These are phyloP conservation scores for Antechinus stuartii DNA, from an alignment of 2,113 vertebrate species.

Conservation along the genomic window DNA sequence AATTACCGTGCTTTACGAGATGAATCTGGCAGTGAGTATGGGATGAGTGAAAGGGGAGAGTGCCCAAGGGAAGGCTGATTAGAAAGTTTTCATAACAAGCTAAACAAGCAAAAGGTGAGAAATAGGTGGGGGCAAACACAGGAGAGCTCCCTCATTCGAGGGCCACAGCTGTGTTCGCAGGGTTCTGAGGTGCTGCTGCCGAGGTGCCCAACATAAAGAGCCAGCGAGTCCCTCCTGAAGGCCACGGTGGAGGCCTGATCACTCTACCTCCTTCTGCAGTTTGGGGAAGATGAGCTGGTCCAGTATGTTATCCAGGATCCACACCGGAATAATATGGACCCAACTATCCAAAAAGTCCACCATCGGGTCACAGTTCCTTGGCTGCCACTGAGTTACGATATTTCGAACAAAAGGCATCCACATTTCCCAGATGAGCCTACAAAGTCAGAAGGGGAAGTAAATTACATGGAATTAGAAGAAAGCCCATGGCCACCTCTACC, in stretches of 20 bases:
- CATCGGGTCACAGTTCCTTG: slow-evolving; percentile 93
- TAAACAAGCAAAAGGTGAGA: background rate
- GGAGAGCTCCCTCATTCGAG: background rate
- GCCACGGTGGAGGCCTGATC: accelerated
- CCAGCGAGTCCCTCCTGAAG: background rate
- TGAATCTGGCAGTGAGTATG: background rate
- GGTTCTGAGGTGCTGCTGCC: accelerated
- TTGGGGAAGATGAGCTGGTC: slow-evolving; percentile 97
- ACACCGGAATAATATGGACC: slow-evolving; percentile 91
- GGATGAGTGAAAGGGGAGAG: background rate
- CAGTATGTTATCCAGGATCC: slow-evolving; percentile 94
- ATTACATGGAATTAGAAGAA: background rate
- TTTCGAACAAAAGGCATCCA: slow-evolving; percentile 94
- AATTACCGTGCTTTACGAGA: background rate
- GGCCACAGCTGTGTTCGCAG: accelerated
- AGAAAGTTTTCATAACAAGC: background rate
- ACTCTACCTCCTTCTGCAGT: slow-evolving; percentile 94
- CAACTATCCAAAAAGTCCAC: slow-evolving; percentile 97
- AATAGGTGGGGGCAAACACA: background rate
- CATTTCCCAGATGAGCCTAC: slow-evolving; percentile 95
- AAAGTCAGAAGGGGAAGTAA: background rate
- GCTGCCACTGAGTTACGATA: slow-evolving; percentile 92
- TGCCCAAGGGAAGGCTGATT: background rate
- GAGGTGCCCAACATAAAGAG: accelerated
- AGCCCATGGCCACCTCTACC: accelerated